Evolutionary conservation across 92 coral and sea anemone genomes (phyloP), one percentile per base, ranked within the genome.

Genomic region (Umimayanthus chanpuru): DNA sequence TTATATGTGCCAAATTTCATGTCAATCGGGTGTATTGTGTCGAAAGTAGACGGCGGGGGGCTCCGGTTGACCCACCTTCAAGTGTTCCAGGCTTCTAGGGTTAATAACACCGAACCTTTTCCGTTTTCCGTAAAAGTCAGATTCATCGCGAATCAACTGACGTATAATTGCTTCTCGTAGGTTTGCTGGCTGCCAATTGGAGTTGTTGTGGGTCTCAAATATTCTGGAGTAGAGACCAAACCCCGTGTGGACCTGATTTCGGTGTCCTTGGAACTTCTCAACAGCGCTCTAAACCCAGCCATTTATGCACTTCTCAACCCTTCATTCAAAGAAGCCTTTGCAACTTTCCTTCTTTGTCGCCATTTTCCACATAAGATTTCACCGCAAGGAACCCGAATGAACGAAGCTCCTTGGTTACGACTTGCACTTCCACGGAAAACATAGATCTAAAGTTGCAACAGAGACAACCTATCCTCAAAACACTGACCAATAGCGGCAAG

Each of bases 181-280:
- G 77, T 72, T 29, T 72, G 77, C 41, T 72, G 77, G 77, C 21
- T 72, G 39, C 77, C 77, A 2, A 29, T 28, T 72, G 77, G 77
- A 72, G 39, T 72, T 43, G 77, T 72, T 1, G 77, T 72, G 4
- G 77, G 41, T 10, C 77, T 72, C 41, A 72, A 72, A 20, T 72
- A 10, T 15, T 72, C 77, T 32, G 77, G 77, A 72, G 21, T 72
- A 30, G 8, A 32, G 18, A 72, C 77, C 20, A 32, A 72, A 9
- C 8, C 39, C 20, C 43, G 77, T 26, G 43, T 29, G 32, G 41
- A 29, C 21, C 76, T 71, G 38, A 26, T 71, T 14, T 29, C 76
- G 9, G 76, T 71, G 36, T 71, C 76, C 28, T 6, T 71, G 39
- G 76, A 71, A 11, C 76, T 28, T 41, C 38, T 72, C 21, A 72